Evolutionary conservation across 2,113 vertebrate genomes (phyloP), one percentile per base, ranked within the genome.

Genomic region (Regulus satrapa): DNA sequence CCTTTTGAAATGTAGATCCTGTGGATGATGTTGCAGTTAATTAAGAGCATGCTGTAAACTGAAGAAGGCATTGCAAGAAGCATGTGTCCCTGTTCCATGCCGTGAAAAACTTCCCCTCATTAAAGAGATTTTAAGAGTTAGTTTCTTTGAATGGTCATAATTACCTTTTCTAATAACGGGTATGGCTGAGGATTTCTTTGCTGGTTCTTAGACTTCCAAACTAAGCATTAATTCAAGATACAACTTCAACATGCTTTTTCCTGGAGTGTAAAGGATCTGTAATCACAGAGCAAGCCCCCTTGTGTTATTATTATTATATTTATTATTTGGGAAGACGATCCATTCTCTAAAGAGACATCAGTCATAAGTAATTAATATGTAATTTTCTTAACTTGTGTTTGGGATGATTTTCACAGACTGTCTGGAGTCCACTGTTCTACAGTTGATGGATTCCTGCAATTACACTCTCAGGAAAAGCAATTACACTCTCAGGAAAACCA

Each of bases 11-110:
- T 38, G 40, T 62, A 78, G 25, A 29, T 91, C 31, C 48, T 56
- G 45, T 63, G 90, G 40, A 88, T 89, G 92, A 49, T 75, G 93
- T 85, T 97, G 86, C 94, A 96, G 85, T 95, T 94, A 95, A 95
- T 92, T 82, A 97, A 92, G 73, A 91, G n/a, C 51, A 69, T 67
- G 55, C 41, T 93, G 48, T 96, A 97, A 97, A 92, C 62, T 91
- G 87, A 93, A 92, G 93, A 91, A 81, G 94, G 75, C 82, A 90
- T 96, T 96, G 78, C 86, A 89, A 90, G 94, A 80, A 91, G 63
- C 43, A n/a, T 14, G 25, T 64, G 77, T 75, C 55, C 66, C 16
- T 46, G 48, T 85, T 94, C 45, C 86, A 77, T 43, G 71, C 91
- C 63, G 3, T 67, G 77, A 93, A 94, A 94, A 95, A 66, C 71